Conservation (phyloP, 2,888 invertebrate species). For the Lottia scabra region DNA sequence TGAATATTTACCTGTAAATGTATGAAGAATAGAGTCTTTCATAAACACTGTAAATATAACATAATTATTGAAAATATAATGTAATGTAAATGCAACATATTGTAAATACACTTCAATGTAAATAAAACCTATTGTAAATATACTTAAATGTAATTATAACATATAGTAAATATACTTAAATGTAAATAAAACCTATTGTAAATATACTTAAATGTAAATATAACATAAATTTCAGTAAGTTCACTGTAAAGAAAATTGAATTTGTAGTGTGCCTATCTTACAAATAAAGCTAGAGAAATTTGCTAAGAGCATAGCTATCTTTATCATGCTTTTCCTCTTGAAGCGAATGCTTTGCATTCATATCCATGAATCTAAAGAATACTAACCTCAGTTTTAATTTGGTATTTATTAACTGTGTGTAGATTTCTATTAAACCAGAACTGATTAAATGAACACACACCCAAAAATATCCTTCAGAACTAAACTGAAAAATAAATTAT, state of each 20-base stretch:
- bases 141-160: too few species aligned
- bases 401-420: conserved; percentile 47
- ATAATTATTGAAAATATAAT: background rate
- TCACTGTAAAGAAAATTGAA: too few species aligned
- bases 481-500: conserved; percentile 35
- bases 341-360: too few species aligned
- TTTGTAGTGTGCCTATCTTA: too few species aligned
- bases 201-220: too few species aligned
- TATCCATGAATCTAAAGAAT: too few species aligned
- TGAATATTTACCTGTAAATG: conserved; percentile 50
- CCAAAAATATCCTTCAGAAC: conserved; percentile 56
- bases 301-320: too few species aligned
- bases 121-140: background rate
- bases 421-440: conserved; percentile 47
- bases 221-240: too few species aligned
- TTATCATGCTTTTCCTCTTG: too few species aligned
- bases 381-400: conserved; percentile 55
- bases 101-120: background rate
- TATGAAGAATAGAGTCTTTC: conserved; percentile 56
- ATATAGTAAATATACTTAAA: too few species aligned
- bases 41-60: conserved; percentile 34
- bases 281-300: too few species aligned
- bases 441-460: conserved; percentile 54
- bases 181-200: too few species aligned
- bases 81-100: background rate